These are phyloP conservation scores for Lampropteryx suffumata DNA, from an alignment of 2,888 invertebrate species.

Conservation along the genomic window DNA sequence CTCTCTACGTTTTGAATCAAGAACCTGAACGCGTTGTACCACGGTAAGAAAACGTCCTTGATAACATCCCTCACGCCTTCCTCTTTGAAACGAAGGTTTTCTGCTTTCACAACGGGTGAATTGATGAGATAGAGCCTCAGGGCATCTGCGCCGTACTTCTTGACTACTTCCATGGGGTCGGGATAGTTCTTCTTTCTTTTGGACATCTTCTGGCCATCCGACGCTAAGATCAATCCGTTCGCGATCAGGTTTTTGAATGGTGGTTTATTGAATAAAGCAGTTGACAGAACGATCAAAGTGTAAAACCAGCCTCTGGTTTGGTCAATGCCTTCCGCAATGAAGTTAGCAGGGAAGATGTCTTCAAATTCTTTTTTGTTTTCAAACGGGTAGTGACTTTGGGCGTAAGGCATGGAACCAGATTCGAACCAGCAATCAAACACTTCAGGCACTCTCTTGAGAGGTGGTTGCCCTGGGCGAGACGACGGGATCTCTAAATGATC, in stretches of 20 bases:
- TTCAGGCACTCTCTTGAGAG: conserved; percentile 92
- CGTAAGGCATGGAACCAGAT: conserved; percentile 99
- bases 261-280: conserved; percentile 96
- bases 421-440: conserved; percentile 99
- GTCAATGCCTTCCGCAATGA: conserved; percentile 99
- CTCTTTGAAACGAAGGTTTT: conserved; percentile 97
- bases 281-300: conserved; percentile 97
- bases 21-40: conserved; percentile 97
- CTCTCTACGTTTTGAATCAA: conserved; percentile 96
- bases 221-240: conserved; percentile 97
- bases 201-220: conserved; percentile 99
- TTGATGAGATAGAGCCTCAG: conserved; percentile 97
- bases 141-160: conserved; percentile 98
- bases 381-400: conserved; percentile 98
- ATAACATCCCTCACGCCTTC: conserved; percentile 98
- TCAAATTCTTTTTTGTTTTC: conserved; percentile 94
- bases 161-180: conserved; percentile 94
- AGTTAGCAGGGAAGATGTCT: conserved; percentile 97
- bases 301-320: conserved; percentile 99
- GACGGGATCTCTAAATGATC: conserved; percentile 98
- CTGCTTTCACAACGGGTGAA: conserved; percentile 98
- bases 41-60: conserved; percentile 98
- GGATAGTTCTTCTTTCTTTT: conserved; percentile 99
- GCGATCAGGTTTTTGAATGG: conserved; percentile 99
- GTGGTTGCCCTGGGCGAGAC: conserved; percentile 89